Evolutionary conservation across 1,140 invertebrate genomes (phyloP), one percentile per base, ranked within the genome.

Genomic region (Leptonema lineaticorne): DNA sequence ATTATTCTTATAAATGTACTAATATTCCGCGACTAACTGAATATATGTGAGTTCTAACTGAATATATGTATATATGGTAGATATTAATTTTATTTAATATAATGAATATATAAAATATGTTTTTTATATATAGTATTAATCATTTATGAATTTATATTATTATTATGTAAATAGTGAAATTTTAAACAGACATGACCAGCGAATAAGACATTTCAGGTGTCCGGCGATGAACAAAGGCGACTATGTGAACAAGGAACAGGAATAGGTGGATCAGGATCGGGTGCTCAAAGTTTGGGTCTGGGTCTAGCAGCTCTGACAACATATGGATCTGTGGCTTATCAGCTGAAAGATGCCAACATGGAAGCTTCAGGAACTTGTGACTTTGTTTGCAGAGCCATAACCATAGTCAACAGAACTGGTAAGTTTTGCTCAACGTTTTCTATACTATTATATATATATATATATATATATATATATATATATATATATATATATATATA

Each of bases 321-420:
- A 0, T 92, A 92, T 74, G 90, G 90, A 24, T 91, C 90, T 6
- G 85, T 93, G 27, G 87, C 90, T 2, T 91, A 92, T 76, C 90
- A 92, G 76, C 82, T 93, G 28, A 90, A 91, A 73, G 91, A 93
- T 75, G 91, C 91, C 46, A 91, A 92, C 73, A 85, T 89, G 76
- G 91, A 94, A 73, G 89, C 91, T 0, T 88, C 85, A 1, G 85
- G 87, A 28, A 88, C 87, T 0, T 90, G 89, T 62, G 90, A 92
- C 76, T 94, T 92, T 75, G 84, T 92, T 0, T 88, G 85, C 74
- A 85, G 89, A 69, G 90, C 89, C 0, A 80, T 90, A 48, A 85
- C 84, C 68, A 91, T 93, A 67, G 85, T 92, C 75, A 89, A 89
- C 74, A 89, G 89, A 74, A 92, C 91, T 69, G 85, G 88, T 89